Base-by-base conservation (phyloP, 2,113 vertebrate species). In the Empidonax alnorum region DNA sequence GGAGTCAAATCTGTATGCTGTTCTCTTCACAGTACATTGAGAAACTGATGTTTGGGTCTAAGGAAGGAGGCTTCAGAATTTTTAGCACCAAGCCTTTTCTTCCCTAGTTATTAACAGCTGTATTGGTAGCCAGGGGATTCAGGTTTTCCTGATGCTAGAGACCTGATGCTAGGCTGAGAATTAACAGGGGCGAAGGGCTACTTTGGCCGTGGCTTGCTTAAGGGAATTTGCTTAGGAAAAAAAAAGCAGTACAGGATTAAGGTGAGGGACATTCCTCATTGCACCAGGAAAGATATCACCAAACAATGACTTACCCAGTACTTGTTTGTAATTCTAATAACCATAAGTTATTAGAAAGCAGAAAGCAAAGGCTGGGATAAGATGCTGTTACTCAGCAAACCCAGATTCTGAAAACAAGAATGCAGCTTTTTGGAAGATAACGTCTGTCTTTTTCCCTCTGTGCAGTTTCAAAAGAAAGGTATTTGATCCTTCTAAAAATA, bases 401-500 rank as follows among this genome's bases (percentile, higher is more conserved):
- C 24, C 31, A 55, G 10, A 67, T 37, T 86, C 47, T 65, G 53
- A 58, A 67, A 73, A 58, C 6, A 79, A 69, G 41, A 82, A 50
- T 25, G 53, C 13, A 69, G 39, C 22, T 83, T 91, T 84, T 47
- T 69, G 15, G 53, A 76, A 76, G 49, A 76, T 24, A 65, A 31
- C 8, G 5, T 87, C 30, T 42, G 37, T 41, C 53, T 25, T 63
- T 73, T 47, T 50, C 10, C 4, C 47, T 13, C 59, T 33, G n/a
- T 20, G 4, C n/a, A 27, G 21, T 76, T 84, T 80, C 55, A 69
- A 63, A 93, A 73, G 28, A 73, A 84, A 79, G 50, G 33, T 59
- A 91, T 77, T 94, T 94, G 83, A 91, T 83, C 44, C 37, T 89
- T 82, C 67, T 76, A 50, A 83, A 95, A 91, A 66, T 73, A 96